Conservation (phyloP, 2,888 invertebrate genomes). For the Argyresthia albistria region DNA sequence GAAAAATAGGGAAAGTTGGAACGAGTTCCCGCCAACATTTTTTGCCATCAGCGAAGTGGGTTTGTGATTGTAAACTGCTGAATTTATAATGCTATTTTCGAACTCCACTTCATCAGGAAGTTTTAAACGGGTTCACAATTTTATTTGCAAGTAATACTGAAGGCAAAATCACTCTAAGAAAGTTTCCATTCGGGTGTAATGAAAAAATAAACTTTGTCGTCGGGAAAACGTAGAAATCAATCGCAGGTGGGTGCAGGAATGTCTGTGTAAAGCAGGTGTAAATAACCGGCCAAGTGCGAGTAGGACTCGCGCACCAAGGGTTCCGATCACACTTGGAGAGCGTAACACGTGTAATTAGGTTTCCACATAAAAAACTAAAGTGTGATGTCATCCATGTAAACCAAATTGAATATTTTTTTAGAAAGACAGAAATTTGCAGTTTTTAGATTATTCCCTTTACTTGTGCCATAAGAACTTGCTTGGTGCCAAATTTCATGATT, state of each 20-base stretch:
- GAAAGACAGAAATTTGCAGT: too few species aligned
- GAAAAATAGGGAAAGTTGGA: conserved; percentile 73
- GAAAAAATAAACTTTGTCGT: neutral
- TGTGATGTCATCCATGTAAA: too few species aligned
- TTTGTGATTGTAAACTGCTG: conserved; percentile 70
- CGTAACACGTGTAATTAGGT: too few species aligned
- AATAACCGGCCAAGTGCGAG: too few species aligned
- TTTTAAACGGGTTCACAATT: conserved; percentile 63
- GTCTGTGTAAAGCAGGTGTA: too few species aligned
- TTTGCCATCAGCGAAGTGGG: conserved; percentile 57
- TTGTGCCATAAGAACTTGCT: too few species aligned
- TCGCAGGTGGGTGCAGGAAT: neutral
- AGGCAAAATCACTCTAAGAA: conserved; percentile 7
- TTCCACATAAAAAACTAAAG: too few species aligned
- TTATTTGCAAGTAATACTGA: conserved; percentile 44
- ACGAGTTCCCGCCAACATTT: conserved; percentile 63
- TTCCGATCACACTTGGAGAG: too few species aligned
- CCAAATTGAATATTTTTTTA: too few species aligned
- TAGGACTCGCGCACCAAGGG: too few species aligned
- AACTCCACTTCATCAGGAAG: conserved; percentile 67
- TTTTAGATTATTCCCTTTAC: too few species aligned
- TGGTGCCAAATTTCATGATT: too few species aligned
- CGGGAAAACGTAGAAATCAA: neutral
- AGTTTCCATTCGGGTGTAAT: neutral
- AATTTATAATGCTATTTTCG: conserved; percentile 72